Evolutionary conservation across 53 echinoderm and acorn worm species (phyloP).

Genomic region (Paelopatides confundens): DNA sequence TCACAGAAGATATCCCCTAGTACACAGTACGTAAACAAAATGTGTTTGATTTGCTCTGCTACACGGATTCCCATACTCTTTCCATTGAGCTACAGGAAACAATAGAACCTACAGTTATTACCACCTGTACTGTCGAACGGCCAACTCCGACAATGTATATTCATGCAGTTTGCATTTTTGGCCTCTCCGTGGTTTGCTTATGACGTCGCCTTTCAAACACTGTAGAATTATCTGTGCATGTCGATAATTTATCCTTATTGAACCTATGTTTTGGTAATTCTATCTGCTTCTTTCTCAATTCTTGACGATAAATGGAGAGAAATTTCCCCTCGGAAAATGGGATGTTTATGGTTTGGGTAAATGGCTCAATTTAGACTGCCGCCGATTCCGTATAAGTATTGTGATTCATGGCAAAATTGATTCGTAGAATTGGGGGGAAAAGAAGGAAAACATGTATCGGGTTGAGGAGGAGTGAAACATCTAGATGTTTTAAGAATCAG

Average conservation of each 20-base stretch:
- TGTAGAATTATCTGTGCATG: conserved; percentile 34
- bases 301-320: conserved; percentile 28
- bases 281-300: conserved; percentile 20
- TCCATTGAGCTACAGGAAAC: too few species aligned
- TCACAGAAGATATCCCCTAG: too few species aligned
- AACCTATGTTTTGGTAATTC: conserved; percentile 39
- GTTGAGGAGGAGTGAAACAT: background rate
- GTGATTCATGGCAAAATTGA: conserved; percentile 20
- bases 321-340: conserved; percentile 34
- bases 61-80: too few species aligned
- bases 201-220: conserved; percentile 26
- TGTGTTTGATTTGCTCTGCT: too few species aligned
- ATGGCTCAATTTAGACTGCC: conserved; percentile 40
- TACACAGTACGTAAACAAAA: too few species aligned
- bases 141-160: too few species aligned
- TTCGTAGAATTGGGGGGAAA: background rate
- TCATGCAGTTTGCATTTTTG: conserved; percentile 24
- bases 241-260: conserved; percentile 42
- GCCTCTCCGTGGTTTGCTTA: background rate
- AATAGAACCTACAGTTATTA: too few species aligned
- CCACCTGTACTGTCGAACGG: too few species aligned
- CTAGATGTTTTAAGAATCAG: background rate
- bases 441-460: background rate
- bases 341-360: conserved; percentile 47
- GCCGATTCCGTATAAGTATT: conserved; percentile 33